These are phyloP conservation scores for Drosophila oshimai DNA, from an alignment of 1,140 invertebrate species.

Conservation along the genomic window DNA sequence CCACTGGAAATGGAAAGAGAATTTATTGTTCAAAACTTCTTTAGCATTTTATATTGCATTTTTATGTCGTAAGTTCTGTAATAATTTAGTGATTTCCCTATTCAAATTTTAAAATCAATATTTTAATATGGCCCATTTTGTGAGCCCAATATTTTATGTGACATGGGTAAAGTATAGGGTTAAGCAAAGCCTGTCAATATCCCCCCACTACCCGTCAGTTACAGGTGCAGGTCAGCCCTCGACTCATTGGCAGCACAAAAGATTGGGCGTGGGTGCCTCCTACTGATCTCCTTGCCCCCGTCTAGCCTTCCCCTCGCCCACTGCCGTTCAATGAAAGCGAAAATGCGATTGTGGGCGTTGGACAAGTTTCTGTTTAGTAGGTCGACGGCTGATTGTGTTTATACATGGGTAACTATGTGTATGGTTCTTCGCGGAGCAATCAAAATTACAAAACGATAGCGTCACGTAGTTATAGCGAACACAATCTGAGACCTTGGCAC, in stretches of 20 bases:
- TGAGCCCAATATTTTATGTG: background rate
- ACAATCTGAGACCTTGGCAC: slow-evolving; percentile 77
- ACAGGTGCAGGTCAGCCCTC: slow-evolving; percentile 37
- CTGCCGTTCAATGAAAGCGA: slow-evolving; percentile 35
- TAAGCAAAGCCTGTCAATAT: background rate
- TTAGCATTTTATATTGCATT: too few relatives aligned
- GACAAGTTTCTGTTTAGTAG: slow-evolving; percentile 50
- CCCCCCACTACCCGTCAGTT: background rate
- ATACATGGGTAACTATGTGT: slow-evolving; percentile 5
- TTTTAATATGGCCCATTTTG: background rate
- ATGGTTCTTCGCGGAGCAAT: slow-evolving; percentile 40
- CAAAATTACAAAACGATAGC: slow-evolving; percentile 62
- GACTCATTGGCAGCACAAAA: slow-evolving; percentile 34
- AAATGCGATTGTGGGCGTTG: slow-evolving; percentile 38
- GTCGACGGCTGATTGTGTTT: slow-evolving; percentile 56
- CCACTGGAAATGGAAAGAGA: too few relatives aligned
- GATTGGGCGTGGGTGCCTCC: slow-evolving; percentile 29
- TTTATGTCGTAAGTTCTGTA: too few relatives aligned
- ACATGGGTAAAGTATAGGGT: background rate
- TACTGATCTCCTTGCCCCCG: slow-evolving; percentile 14
- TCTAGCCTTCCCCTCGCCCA: background rate
- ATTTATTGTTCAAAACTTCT: too few relatives aligned
- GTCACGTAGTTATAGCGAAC: slow-evolving; percentile 71
- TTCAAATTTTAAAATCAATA: too few relatives aligned
- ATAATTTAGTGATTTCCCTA: background rate